Percentiles rank a stretch among this genome's conserved stretches.
These are phyloP conservation scores for Ciconia stormi DNA, from an alignment of 2,113 vertebrate genomes.

Conservation along the genomic window DNA sequence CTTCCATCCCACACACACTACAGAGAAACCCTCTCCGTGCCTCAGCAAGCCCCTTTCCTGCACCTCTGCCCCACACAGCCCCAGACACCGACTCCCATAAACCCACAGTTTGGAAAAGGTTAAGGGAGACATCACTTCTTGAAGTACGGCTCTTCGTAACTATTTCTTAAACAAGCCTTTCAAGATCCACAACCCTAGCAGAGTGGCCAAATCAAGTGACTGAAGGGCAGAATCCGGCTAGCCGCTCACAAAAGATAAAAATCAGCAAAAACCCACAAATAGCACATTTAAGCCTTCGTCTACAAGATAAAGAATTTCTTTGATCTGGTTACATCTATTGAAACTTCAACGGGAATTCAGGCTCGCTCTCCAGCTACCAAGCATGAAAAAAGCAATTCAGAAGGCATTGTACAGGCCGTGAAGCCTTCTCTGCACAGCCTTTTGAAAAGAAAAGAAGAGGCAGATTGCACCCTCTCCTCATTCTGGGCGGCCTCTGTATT, in stretches of 20 bases:
- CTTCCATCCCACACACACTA: not conserved
- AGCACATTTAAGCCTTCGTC: not conserved
- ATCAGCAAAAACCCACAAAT: not conserved
- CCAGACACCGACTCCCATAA: rapidly evolving
- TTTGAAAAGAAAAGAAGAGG: not conserved
- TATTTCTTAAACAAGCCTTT: not conserved
- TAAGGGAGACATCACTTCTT: not conserved
- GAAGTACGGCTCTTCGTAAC: not conserved
- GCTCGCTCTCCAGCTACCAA: not conserved
- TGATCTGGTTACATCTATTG: not conserved
- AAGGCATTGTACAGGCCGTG: rapidly evolving
- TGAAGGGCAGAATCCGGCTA: not conserved
- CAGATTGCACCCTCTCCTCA: not conserved
- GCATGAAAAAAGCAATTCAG: not conserved
- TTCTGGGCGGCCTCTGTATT: not conserved
- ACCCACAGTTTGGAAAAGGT: not conserved
- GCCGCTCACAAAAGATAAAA: not conserved
- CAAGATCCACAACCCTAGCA: not conserved
- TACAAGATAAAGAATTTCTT: not conserved
- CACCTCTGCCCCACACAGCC: not conserved
- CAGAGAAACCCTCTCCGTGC: rapidly evolving
- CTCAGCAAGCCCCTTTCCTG: not conserved
- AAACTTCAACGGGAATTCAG: not conserved
- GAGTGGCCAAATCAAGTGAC: not conserved
- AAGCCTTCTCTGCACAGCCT: not conserved